Evolutionary conservation across 2,888 invertebrate genomes (phyloP), one percentile per base, ranked within the genome.

Genomic region (Pediacus dermestoides): DNA sequence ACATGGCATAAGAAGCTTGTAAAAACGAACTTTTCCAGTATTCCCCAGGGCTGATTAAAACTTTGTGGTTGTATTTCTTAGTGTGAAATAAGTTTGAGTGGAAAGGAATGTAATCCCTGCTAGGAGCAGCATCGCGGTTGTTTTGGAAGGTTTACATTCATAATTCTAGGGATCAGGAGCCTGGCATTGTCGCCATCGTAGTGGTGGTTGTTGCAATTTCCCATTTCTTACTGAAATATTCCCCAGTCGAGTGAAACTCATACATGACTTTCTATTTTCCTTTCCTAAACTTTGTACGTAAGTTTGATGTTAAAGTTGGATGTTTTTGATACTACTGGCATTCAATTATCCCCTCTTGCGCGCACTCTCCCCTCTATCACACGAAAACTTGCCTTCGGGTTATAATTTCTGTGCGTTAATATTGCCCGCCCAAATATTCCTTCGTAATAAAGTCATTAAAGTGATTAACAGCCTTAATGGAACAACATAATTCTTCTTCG

Each of bases 361-460:
- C 13, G 40, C 48, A 45, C 46, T n/a, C n/a, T n/a, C n/a, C n/a
- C n/a, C n/a, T 44, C 49, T 46, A 49, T 49, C 46, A 49, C 44
- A 39, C 46, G 44, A 49, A 49, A 46, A 49, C 42, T 46, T 46
- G 49, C 46, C 10, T 44, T 37, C 44, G 36, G 46, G 39, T 44
- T 41, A 44, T 48, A 48, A 48, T 48, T 48, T 35, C 37, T 33
- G 32, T 42, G 46, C 38, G 43, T 46, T 48, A 45, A 43, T 46
- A 44, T 39, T 23, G 32, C 41, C 45, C 42, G 30, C 42, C 34
- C 42, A 43, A 47, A 47, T 50, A 47, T 47, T 47, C 47, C 47
- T 43, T 27, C 34, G 47, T 45, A 55, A 52, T 52, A 53, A 55
- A 58, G 52, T 58, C 58, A 58, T 58, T 58, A 57, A 53, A 53